Percentiles rank a stretch among this genome's conserved stretches.
phyloP scores from a whole-genome alignment of 2,113 vertebrate genomes.

The Benitochromis conjunctus region DNA sequence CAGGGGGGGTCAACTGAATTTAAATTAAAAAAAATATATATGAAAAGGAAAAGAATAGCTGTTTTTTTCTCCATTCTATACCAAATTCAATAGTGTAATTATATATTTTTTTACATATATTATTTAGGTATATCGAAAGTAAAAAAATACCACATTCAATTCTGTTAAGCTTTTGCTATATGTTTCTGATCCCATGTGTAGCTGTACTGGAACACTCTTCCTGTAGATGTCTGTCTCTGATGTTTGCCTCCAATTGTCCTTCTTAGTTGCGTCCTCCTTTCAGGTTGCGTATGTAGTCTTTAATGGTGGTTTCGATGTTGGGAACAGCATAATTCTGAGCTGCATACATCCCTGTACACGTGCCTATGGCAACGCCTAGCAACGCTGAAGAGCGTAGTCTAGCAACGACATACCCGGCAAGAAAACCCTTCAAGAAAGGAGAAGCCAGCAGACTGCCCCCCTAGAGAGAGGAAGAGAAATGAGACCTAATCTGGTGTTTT shows the following conservation, averaged over 20 bases:
- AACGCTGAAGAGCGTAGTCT: conserved; percentile 85
- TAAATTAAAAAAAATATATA: background rate
- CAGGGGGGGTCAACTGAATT: background rate
- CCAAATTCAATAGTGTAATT: background rate
- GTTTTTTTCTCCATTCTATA: background rate
- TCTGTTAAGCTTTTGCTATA: background rate
- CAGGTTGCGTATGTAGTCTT: conserved; percentile 80
- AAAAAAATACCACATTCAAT: background rate
- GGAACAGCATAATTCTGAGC: conserved; percentile 86
- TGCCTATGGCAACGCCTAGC: conserved; percentile 82
- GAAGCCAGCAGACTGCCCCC: conserved; percentile 86
- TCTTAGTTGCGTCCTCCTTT: conserved; percentile 78
- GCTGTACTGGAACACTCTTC: background rate
- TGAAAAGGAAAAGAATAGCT: background rate
- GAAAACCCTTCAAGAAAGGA: conserved; percentile 91
- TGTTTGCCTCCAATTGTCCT: background rate
- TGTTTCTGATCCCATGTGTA: background rate
- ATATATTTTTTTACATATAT: accelerated
- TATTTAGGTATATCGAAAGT: background rate
- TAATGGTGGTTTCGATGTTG: conserved; percentile 84
- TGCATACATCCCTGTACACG: conserved; percentile 84
- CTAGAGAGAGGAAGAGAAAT: conserved; percentile 58
- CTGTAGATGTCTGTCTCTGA: background rate
- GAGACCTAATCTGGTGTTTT: background rate
- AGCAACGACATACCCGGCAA: conserved; percentile 88